Evolutionary conservation across 1,140 invertebrate genomes (phyloP).

Genomic region (Trichonephila clavipes): DNA sequence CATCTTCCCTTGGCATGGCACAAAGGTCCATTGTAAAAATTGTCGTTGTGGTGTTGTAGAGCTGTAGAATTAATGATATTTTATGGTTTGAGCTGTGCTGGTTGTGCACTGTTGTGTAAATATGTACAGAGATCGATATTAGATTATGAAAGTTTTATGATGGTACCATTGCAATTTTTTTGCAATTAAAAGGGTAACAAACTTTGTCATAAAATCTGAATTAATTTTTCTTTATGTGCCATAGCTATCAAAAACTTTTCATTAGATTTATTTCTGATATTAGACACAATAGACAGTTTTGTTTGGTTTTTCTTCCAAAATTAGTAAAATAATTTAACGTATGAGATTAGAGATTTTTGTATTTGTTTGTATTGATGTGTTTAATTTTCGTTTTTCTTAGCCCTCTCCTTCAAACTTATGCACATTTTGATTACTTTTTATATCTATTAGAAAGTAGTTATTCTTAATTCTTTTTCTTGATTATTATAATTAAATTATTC

Average conservation of each 20-base stretch:
- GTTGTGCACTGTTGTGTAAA: conserved; percentile 8
- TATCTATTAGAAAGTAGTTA: too few species aligned
- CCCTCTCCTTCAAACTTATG: too few species aligned
- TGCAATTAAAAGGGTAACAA: background rate
- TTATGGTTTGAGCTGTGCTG: conserved; percentile 28
- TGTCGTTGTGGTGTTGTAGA: background rate
- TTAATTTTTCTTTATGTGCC: background rate
- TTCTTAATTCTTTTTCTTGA: too few species aligned
- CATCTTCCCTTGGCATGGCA: background rate
- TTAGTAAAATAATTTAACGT: too few species aligned
- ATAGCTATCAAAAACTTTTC: background rate
- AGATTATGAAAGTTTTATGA: conserved; percentile 18
- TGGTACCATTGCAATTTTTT: background rate
- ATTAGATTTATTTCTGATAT: background rate
- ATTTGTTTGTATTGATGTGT: too few species aligned
- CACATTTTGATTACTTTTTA: too few species aligned
- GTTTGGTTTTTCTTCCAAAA: too few species aligned
- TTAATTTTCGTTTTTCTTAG: too few species aligned
- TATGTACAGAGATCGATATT: conserved; percentile 44
- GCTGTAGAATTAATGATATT: conserved; percentile 21
- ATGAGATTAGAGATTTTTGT: too few species aligned
- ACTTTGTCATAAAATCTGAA: background rate
- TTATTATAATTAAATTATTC: too few species aligned
- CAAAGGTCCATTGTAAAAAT: conserved; percentile 33
- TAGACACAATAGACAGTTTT: too few species aligned